phyloP scores from a whole-genome alignment of 2,888 invertebrate genomes.

The Argyra leucocephala region DNA sequence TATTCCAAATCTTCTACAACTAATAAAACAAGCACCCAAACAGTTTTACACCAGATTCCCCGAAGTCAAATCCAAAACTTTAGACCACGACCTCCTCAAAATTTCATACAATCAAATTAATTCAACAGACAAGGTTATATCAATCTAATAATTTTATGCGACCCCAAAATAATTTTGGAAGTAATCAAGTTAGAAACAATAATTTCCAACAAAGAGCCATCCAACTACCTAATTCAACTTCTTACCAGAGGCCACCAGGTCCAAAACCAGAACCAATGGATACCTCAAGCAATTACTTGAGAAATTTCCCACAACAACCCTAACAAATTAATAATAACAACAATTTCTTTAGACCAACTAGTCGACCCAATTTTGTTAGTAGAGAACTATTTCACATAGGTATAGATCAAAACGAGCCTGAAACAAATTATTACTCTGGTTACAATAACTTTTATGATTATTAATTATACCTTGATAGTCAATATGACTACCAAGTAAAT shows the following conservation, averaged over 20 bases:
- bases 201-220: background rate
- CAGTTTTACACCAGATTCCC: constrained; percentile 10
- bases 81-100: background rate
- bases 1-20: background rate
- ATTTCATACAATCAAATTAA: background rate
- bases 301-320: background rate
- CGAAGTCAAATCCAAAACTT: constrained; percentile 9
- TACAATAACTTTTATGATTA: too few species aligned
- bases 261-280: constrained; percentile 18
- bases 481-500: too few species aligned
- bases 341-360: too few species aligned
- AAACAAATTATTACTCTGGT: too few species aligned
- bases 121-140: constrained; percentile 5
- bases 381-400: too few species aligned
- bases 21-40: background rate
- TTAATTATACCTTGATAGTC: too few species aligned
- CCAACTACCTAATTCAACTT: background rate
- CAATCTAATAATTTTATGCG: constrained; percentile 8
- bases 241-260: background rate
- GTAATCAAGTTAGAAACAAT: constrained; percentile 6
- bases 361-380: too few species aligned
- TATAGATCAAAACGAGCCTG: too few species aligned
- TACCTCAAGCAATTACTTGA: constrained; percentile 1
- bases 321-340: too few species aligned
- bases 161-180: background rate